Base-by-base conservation (phyloP, 1,140 invertebrate species). In the Diabrotica undecimpunctata region DNA sequence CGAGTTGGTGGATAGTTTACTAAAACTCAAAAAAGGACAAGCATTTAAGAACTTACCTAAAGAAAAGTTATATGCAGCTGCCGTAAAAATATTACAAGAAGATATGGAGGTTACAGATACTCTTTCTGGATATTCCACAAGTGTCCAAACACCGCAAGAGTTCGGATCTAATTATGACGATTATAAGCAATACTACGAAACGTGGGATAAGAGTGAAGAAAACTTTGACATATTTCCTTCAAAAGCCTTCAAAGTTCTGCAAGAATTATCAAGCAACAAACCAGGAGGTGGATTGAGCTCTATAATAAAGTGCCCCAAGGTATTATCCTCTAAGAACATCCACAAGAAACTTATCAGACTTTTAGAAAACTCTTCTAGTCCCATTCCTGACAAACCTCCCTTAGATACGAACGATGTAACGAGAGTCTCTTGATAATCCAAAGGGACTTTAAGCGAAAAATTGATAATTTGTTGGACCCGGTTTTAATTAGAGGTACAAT, bases 151-250 rank as follows among this genome's bases (percentile, higher is more conserved):
- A 5, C 80, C 81, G 7, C 76, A 79, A 64, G 81, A 83, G 51
- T 73, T 76, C 13, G 75, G 78, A 66, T 70, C 67, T 12, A 73
- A 72, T 57, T 78, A 80, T 72, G 68, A 75, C 52, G 80, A 82
- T 56, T 85, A 85, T 46, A 81, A 82, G 59, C 77, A 83, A 12
- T 88, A 88, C 72, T 88, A 86, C 66, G 81, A 83, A 61, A 81
- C 82, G 3, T 87, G 86, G 86, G 82, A 78, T 52, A 80, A 80
- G 5, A 71, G 72, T 3, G 72, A 78, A 39, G 37, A 62, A n/a
- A 62, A 72, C 10, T 74, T 78, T 39, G 81, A 84, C 12, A 80
- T 83, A n/a, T 61, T 83, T 14, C 82, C 84, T 4, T 84, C 83
- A 5, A 80, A 81, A 64, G 80, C 82, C 5, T 84, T 84, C 64